Evolutionary conservation across 1,140 invertebrate genomes (phyloP).

Genomic region (Zaprionus vittiger): DNA sequence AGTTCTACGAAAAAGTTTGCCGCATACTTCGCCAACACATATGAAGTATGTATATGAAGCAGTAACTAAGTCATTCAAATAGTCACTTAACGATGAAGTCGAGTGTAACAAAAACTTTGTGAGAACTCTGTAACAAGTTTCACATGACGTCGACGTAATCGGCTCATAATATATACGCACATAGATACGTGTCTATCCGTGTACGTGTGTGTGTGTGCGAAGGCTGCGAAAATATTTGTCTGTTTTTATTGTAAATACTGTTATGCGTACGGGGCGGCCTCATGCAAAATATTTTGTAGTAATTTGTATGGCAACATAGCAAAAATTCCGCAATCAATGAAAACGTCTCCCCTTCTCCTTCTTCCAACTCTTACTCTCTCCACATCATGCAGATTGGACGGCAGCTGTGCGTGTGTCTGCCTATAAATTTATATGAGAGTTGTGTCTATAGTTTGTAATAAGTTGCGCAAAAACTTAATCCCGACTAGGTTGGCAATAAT

Average conservation of each 20-base stretch:
- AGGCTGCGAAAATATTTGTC: slow-evolving; percentile 48
- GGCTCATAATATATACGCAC: slow-evolving; percentile 47
- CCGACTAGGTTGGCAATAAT: slow-evolving; percentile 38
- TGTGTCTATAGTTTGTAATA: slow-evolving; percentile 71
- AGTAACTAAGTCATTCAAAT: slow-evolving; percentile 65
- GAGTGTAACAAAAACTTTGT: slow-evolving; percentile 57
- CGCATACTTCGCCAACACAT: slow-evolving; percentile 27
- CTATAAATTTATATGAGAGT: slow-evolving; percentile 59
- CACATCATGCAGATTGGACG: not conserved
- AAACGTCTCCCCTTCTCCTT: not conserved
- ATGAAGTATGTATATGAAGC: slow-evolving; percentile 1
- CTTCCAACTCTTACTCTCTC: not conserved
- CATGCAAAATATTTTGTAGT: slow-evolving; percentile 81
- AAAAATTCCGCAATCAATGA: slow-evolving; percentile 52
- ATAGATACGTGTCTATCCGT: slow-evolving; percentile 10
- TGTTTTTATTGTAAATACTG: slow-evolving; percentile 75
- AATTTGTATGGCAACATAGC: slow-evolving; percentile 66
- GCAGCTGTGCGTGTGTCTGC: slow-evolving; percentile 61
- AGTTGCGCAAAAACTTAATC: slow-evolving; percentile 76
- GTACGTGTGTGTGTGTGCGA: slow-evolving; percentile 23
- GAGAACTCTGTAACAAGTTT: slow-evolving; percentile 43
- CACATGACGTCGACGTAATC: slow-evolving; percentile 70
- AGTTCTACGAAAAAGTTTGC: slow-evolving; percentile 37
- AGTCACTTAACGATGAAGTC: slow-evolving; percentile 70
- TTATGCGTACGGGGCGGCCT: slow-evolving; percentile 51